phyloP scores from a whole-genome alignment of 1,140 invertebrate genomes.

The Aleiodes sp. region DNA sequence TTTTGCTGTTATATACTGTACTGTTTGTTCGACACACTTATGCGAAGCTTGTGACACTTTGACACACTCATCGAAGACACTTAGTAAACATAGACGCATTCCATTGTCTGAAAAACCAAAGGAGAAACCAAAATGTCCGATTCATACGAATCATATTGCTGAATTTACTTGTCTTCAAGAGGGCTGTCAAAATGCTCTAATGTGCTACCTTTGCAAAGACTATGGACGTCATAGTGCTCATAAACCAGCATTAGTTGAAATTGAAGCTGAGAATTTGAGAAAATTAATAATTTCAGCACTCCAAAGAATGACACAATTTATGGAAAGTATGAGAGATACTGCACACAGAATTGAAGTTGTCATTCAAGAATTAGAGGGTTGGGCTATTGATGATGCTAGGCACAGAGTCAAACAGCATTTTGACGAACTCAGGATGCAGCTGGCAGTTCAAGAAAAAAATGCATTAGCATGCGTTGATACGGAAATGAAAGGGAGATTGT shows the following conservation, averaged over 20 bases:
- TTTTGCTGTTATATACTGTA: constrained; percentile 71
- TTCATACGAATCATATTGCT: constrained; percentile 69
- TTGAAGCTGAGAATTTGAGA: constrained; percentile 70
- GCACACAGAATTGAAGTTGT: constrained; percentile 66
- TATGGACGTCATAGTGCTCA: constrained; percentile 71
- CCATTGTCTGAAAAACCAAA: constrained; percentile 71
- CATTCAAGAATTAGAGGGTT: constrained; percentile 60
- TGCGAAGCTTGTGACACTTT: constrained; percentile 69
- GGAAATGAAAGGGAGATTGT: constrained; percentile 69
- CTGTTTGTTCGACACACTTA: constrained; percentile 69
- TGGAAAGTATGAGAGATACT: constrained; percentile 70
- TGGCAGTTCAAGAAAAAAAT: constrained; percentile 69
- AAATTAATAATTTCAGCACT: constrained; percentile 66
- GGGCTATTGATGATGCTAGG: constrained; percentile 54
- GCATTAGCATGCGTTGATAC: constrained; percentile 70
- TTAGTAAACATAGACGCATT: constrained; percentile 69
- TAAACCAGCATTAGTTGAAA: constrained; percentile 69
- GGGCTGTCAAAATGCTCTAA: constrained; percentile 65
- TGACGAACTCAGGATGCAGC: constrained; percentile 65
- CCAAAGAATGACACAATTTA: constrained; percentile 69
- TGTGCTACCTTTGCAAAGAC: constrained; percentile 74
- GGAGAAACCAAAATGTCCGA: constrained; percentile 70
- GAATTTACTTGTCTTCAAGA: constrained; percentile 73
- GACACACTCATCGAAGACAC: constrained; percentile 70
- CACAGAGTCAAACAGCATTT: constrained; percentile 69